phyloP scores from a whole-genome alignment of 2,797 vertebrate genomes.

The Heteromormyrus szaboi region DNA sequence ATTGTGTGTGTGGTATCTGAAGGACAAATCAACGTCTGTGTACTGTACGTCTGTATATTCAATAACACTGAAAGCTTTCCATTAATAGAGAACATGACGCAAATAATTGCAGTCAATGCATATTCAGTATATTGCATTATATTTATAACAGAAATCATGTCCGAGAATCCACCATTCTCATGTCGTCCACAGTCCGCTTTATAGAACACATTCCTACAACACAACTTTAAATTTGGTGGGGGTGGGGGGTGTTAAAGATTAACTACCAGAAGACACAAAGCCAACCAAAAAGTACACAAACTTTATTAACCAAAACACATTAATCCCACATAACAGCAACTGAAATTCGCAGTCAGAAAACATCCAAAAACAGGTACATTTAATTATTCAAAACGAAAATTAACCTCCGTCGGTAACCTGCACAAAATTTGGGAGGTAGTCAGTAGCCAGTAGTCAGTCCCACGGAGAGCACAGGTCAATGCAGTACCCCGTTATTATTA shows the following conservation, averaged over 20 bases:
- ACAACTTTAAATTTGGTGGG: background rate
- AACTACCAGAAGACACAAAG: background rate
- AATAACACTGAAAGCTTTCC: background rate
- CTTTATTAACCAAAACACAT: conserved; percentile 10
- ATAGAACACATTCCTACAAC: background rate
- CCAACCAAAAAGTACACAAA: background rate
- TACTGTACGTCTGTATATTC: background rate
- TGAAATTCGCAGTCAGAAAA: background rate
- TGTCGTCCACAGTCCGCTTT: background rate
- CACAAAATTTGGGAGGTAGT: background rate
- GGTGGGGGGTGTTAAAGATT: background rate
- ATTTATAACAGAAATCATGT: background rate
- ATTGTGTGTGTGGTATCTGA: background rate
- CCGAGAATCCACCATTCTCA: background rate
- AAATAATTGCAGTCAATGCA: background rate
- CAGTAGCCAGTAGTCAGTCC: background rate
- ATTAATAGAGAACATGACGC: background rate
- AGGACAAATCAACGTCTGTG: background rate
- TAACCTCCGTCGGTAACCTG: background rate
- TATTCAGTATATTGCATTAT: background rate
- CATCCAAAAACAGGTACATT: background rate
- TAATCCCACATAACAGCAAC: background rate
- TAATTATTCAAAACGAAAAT: background rate
- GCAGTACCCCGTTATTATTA: background rate
- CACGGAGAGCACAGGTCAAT: background rate